A percentile compares a stretch with the other conserved stretches of the same genome.
phyloP scores from a whole-genome alignment of 92 coral and sea anemone genomes.

The Porites divaricata region DNA sequence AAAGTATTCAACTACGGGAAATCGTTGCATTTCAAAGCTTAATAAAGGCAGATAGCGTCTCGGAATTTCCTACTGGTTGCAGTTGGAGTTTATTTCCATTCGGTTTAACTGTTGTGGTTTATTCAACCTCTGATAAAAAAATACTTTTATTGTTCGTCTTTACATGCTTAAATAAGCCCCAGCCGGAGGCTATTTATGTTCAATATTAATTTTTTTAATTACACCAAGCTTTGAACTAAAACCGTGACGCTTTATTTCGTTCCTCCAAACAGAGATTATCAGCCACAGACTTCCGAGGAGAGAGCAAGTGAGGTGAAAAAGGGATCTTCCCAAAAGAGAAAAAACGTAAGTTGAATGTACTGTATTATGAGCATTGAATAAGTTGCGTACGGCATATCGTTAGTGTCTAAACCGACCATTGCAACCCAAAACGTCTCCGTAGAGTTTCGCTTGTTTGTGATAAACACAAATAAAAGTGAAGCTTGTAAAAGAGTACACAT shows the following conservation, averaged over 20 bases:
- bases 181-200: constrained; percentile 32
- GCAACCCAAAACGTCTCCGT: background rate
- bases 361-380: background rate
- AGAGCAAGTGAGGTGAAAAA: constrained; percentile 3
- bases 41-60: background rate
- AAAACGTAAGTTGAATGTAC: constrained; percentile 2
- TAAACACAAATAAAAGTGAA: background rate
- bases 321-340: constrained; percentile 4
- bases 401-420: no score
- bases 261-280: constrained; percentile 21
- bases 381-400: background rate
- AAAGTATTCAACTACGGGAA: background rate
- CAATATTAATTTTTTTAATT: constrained; percentile 23
- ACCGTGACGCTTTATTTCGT: constrained; percentile 19
- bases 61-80: background rate
- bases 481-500: background rate
- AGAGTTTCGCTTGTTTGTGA: background rate
- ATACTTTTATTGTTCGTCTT: constrained; percentile 4
- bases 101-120: constrained; percentile 15
- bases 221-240: background rate
- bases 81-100: background rate
- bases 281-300: constrained; percentile 22
- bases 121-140: background rate
- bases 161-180: background rate
- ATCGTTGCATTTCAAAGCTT: background rate